Evolutionary conservation across 2,113 vertebrate genomes (phyloP).

Genomic region (Leptosomus discolor): DNA sequence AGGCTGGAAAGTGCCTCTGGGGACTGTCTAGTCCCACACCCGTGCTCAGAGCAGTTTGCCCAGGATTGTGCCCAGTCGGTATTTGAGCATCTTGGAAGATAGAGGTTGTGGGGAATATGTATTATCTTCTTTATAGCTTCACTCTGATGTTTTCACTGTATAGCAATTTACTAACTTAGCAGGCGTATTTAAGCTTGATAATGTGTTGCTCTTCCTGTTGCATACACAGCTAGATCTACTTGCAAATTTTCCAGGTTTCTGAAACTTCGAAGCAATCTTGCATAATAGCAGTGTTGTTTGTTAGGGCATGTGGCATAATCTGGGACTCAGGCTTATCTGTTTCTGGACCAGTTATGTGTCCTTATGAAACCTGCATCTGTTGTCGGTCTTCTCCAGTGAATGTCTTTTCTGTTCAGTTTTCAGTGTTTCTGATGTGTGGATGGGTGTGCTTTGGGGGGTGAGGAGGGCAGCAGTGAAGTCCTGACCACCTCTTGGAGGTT

Average conservation of each 20-base stretch:
- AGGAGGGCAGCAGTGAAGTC: neutral
- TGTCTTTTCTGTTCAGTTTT: neutral
- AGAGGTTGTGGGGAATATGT: neutral
- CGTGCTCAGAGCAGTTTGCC: neutral
- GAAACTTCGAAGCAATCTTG: neutral
- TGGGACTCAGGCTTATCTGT: neutral
- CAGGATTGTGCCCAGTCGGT: fast-evolving
- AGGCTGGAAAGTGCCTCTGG: neutral
- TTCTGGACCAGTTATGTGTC: neutral
- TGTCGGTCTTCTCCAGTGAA: neutral
- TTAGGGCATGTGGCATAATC: neutral
- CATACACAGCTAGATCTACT: neutral
- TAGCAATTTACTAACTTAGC: neutral
- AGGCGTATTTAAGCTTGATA: neutral
- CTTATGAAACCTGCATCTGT: neutral
- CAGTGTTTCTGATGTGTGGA: neutral
- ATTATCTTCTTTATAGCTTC: neutral
- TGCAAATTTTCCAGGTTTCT: neutral
- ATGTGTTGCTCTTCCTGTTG: neutral
- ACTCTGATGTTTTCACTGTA: neutral
- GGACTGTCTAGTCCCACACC: neutral
- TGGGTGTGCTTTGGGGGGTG: neutral
- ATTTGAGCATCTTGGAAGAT: neutral
- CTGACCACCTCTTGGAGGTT: neutral
- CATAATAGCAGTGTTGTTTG: neutral